A percentile compares a stretch with the other conserved stretches of the same genome.
These are phyloP conservation scores for Cepphus grylle DNA, from an alignment of 2,113 vertebrate genomes.

Conservation along the genomic window DNA sequence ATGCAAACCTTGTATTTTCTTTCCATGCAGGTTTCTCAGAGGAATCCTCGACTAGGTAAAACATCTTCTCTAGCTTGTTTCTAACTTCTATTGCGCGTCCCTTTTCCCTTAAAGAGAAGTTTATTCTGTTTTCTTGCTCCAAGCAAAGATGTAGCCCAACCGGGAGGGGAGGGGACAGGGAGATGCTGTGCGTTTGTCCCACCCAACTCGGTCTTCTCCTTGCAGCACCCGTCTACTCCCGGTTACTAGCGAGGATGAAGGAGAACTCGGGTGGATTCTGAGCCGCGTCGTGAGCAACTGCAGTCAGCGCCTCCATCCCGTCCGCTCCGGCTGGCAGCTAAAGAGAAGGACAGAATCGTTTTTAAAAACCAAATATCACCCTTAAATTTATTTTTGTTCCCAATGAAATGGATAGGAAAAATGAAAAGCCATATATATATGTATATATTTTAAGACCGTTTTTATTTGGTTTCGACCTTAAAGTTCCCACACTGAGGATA, in stretches of 20 bases:
- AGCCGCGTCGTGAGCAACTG: background rate
- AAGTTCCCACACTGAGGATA: background rate
- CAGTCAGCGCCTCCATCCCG: background rate
- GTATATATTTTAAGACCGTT: slow-evolving; percentile 51
- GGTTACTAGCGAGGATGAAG: slow-evolving; percentile 73
- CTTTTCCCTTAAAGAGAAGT: background rate
- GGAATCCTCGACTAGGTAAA: slow-evolving; percentile 75
- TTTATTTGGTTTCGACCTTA: slow-evolving; percentile 11
- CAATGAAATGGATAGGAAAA: slow-evolving; percentile 1
- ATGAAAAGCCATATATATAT: slow-evolving; percentile 62
- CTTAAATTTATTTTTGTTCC: slow-evolving; percentile 48
- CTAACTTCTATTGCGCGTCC: rapidly evolving
- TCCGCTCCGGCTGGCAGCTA: background rate
- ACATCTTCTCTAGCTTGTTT: background rate
- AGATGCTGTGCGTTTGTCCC: background rate
- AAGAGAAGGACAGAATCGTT: slow-evolving; percentile 55
- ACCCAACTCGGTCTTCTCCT: background rate
- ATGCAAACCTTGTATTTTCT: background rate
- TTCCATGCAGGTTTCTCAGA: slow-evolving; percentile 69
- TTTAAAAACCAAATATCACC: slow-evolving; percentile 58
- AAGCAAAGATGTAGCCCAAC: background rate
- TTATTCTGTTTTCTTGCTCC: background rate
- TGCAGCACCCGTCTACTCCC: slow-evolving; percentile 74
- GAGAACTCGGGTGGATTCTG: slow-evolving; percentile 30
- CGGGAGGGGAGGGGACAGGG: background rate